These are phyloP conservation scores for Microdon myrmicae DNA, from an alignment of 2,888 invertebrate genomes.

Conservation along the genomic window DNA sequence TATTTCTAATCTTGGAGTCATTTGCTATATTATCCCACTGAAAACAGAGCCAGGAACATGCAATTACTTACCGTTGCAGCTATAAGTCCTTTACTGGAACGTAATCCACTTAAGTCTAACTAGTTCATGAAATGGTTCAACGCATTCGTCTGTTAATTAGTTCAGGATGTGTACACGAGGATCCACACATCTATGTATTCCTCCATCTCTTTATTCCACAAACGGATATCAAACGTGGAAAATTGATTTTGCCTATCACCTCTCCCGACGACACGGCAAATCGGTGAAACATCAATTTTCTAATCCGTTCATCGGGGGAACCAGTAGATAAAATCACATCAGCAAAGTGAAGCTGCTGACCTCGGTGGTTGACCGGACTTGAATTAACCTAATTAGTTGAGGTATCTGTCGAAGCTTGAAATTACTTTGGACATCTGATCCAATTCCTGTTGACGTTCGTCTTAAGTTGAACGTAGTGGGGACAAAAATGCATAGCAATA, in stretches of 20 bases:
- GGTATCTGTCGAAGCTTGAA: conserved; percentile 26
- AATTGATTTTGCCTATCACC: conserved; percentile 42
- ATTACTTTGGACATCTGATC: conserved; percentile 20
- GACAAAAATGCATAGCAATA: conserved; percentile 7
- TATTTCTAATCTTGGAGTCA: no score
- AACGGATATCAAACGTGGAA: conserved; percentile 14
- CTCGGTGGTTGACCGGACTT: conserved; percentile 30
- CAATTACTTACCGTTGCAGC: no score
- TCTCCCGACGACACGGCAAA: conserved; percentile 14
- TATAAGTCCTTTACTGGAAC: no score
- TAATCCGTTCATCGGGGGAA: conserved; percentile 4
- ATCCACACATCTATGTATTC: no score
- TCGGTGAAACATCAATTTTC: conserved; percentile 16
- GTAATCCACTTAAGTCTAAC: no score
- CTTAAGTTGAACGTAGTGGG: conserved; percentile 22
- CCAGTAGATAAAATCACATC: background rate
- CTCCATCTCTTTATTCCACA: background rate
- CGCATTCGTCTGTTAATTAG: no score
- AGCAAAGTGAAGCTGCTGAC: no score
- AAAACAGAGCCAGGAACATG: no score
- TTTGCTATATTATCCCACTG: no score
- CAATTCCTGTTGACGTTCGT: conserved; percentile 5
- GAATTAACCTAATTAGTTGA: conserved; percentile 36
- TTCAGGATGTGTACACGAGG: no score
- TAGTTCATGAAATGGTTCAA: no score